phyloP scores from a whole-genome alignment of 1,140 invertebrate species.

The Antheraea mylitta region DNA sequence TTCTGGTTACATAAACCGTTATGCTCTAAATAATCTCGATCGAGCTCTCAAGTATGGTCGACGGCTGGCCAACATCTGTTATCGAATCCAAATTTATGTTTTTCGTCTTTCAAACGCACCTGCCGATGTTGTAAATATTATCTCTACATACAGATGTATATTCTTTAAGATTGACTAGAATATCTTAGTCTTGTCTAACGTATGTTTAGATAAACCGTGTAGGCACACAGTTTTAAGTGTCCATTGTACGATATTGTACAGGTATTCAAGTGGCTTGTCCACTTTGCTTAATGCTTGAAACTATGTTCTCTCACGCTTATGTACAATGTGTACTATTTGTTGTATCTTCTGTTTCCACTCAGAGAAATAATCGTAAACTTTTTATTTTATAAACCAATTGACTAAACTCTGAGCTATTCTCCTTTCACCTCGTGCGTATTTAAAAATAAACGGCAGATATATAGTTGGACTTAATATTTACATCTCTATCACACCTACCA shows the following conservation, averaged over 20 bases:
- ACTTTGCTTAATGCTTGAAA: slow-evolving; percentile 41
- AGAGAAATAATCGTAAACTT: slow-evolving; percentile 10
- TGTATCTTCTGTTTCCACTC: slow-evolving; percentile 25
- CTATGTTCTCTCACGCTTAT: slow-evolving; percentile 48
- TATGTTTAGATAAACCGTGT: slow-evolving; percentile 49
- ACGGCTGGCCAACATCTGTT: slow-evolving; percentile 66
- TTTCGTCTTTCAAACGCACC: slow-evolving; percentile 69
- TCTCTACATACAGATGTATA: slow-evolving; percentile 16
- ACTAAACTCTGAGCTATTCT: background rate
- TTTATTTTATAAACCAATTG: background rate
- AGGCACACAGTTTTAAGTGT: slow-evolving; percentile 42
- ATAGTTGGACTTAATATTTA: slow-evolving; percentile 47
- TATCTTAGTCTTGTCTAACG: slow-evolving; percentile 13
- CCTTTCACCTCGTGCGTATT: background rate
- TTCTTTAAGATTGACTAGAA: slow-evolving; percentile 10
- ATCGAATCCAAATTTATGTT: slow-evolving; percentile 68
- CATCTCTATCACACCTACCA: slow-evolving; percentile 37
- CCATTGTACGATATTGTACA: slow-evolving; percentile 40
- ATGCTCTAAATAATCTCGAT: slow-evolving; percentile 48
- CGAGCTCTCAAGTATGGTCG: slow-evolving; percentile 50
- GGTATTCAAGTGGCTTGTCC: slow-evolving; percentile 47
- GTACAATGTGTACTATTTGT: background rate
- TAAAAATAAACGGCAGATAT: background rate
- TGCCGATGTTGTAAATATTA: slow-evolving; percentile 57
- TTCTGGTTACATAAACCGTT: slow-evolving; percentile 48